Evolutionary conservation across 2,888 invertebrate species (phyloP).

Genomic region (Mactromeris polynyma): DNA sequence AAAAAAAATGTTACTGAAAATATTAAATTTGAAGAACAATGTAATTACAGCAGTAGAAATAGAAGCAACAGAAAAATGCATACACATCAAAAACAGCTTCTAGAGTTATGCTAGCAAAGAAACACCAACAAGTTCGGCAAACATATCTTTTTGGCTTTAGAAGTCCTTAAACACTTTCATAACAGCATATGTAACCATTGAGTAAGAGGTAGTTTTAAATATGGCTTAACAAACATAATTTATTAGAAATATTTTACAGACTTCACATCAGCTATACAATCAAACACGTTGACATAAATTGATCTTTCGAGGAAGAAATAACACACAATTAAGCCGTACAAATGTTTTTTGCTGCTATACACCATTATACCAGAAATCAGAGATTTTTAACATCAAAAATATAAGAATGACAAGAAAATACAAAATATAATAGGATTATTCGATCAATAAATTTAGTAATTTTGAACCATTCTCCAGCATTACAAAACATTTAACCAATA

Average conservation of each 20-base stretch:
- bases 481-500: constrained; percentile 22
- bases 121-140: constrained; percentile 6
- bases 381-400: constrained; percentile 4
- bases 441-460: not conserved
- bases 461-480: constrained; percentile 12
- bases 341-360: not conserved
- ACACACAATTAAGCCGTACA: not conserved
- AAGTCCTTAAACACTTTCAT: constrained; percentile 31
- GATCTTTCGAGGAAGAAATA: not conserved
- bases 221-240: constrained; percentile 37
- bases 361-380: not conserved
- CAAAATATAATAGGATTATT: not conserved
- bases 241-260: constrained; percentile 32
- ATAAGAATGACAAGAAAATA: not conserved
- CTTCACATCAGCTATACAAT: constrained; percentile 25
- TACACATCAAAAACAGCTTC: not conserved
- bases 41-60: not conserved
- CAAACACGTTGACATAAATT: constrained; percentile 14
- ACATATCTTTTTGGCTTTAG: constrained; percentile 24
- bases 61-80: not conserved
- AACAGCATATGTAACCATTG: constrained; percentile 30
- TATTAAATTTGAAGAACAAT: not conserved
- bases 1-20: not conserved
- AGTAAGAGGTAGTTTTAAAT: constrained; percentile 31
- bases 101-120: not conserved